Evolutionary conservation across 2,113 vertebrate species (phyloP), one percentile per base, ranked within the genome.

Genomic region (Hoplias malabaricus): DNA sequence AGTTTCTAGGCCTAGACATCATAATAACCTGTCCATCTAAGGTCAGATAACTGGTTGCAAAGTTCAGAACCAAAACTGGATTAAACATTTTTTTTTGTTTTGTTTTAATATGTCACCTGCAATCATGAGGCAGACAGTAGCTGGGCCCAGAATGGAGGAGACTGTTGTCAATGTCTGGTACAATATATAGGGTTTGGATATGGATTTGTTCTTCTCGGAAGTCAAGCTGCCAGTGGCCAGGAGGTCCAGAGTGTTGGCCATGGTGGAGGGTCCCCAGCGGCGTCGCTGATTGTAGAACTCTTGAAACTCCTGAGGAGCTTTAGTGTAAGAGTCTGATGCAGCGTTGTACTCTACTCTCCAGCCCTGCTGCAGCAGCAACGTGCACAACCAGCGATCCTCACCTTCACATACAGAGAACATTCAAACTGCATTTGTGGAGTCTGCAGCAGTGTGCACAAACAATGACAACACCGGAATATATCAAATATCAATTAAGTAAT

Each of bases 361-460:
- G 9, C 93, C 93, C 80, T 94, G 93, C 84, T 93, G 91, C 43
- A 94, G 82, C 36, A 94, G 83, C 75, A 94, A 78, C 12, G 93
- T 94, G 77, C 93, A 94, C 75, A 94, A 86, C 93, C 93, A 94
- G n/a, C 93, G 92, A 85, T 94, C 93, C 80, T 94, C 93, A 10
- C 93, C 93, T 94, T n/a, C n/a, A n/a, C n/a, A n/a, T n/a, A n/a
- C n/a, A n/a, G n/a, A n/a, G n/a, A n/a, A n/a, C n/a, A n/a, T n/a
- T n/a, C n/a, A n/a, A n/a, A n/a, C n/a, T n/a, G n/a, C n/a, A n/a
- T n/a, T n/a, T n/a, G n/a, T n/a, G n/a, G n/a, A n/a, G n/a, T n/a
- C n/a, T n/a, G n/a, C n/a, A n/a, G n/a, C n/a, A n/a, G n/a, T n/a
- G n/a, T n/a, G n/a, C n/a, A n/a, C n/a, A n/a, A n/a, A n/a, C n/a